Percentiles rank a stretch among this genome's conserved stretches.
phyloP scores from a whole-genome alignment of 2,888 invertebrate species.

The Holacanthella duospinosa region DNA sequence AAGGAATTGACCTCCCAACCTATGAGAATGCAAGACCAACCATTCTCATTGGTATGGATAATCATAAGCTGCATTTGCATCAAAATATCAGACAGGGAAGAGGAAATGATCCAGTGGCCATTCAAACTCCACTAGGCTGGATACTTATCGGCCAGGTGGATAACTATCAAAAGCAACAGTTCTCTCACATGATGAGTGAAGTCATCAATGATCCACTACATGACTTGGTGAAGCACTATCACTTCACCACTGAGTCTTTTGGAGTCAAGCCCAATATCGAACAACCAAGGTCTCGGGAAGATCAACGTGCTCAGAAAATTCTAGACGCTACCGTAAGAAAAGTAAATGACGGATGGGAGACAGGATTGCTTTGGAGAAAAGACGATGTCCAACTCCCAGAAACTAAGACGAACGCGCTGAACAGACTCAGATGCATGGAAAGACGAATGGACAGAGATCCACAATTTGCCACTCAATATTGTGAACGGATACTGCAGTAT shows the following conservation, averaged over 20 bases:
- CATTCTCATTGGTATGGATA: conserved; percentile 9
- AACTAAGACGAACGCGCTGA: conserved; percentile 5
- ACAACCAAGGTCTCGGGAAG: neutral
- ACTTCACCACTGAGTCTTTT: conserved; percentile 1
- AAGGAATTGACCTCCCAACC: neutral
- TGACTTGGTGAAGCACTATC: neutral
- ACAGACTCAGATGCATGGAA: conserved; percentile 11
- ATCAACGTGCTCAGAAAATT: neutral
- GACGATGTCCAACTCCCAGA: conserved; percentile 9
- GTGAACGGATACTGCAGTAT: conserved; percentile 10
- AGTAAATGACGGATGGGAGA: conserved; percentile 6
- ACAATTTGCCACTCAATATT: conserved; percentile 6
- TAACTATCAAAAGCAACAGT: neutral
- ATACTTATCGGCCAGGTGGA: neutral
- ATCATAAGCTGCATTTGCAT: neutral
- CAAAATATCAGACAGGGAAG: neutral
- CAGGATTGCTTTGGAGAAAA: conserved; percentile 16
- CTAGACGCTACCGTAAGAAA: neutral
- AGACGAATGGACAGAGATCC: conserved; percentile 12
- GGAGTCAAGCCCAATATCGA: neutral
- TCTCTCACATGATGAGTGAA: neutral
- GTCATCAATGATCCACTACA: neutral
- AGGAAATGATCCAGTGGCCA: conserved; percentile 3
- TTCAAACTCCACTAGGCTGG: conserved; percentile 12
- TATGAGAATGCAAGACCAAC: neutral